Evolutionary conservation across 2,113 vertebrate species (phyloP), one percentile per base, ranked within the genome.

Genomic region (Recurvirostra avosetta): DNA sequence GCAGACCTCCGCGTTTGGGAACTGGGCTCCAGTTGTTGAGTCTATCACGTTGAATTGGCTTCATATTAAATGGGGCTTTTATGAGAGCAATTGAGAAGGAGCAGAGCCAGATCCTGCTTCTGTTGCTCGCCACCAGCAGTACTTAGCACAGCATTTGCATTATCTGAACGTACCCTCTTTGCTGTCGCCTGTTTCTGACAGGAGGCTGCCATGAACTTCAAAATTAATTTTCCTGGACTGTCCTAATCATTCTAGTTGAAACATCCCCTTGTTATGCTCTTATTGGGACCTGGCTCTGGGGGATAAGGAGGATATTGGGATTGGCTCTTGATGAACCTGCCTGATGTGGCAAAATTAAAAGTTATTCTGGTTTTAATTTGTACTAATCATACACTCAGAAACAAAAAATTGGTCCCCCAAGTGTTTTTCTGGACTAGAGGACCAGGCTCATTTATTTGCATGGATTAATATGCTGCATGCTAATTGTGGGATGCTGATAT

Each of bases 331-430:
- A 95, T 96, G 94, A 94, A 86, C 82, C 75, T 41, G 79, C 77
- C 56, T 55, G n/a, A 86, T 95, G 45, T 81, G 79, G 72, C 27
- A 29, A 92, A 97, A 90, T 94, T 93, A 78, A 92, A 97, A 91
- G 78, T 96, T 93, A 90, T 95, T 96, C 40, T 81, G 78, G 56
- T 70, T 96, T 97, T 97, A 97, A 97, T 97, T 88, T 96, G 91
- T 92, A 95, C 90, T 97, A 97, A 97, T 97, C 88, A 80, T 47
- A 19, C 67, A 41, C 80, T 97, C 29, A 15, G 89, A 94, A 96
- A 74, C 96, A 96, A 96, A 96, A 87, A 94, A 96, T 96, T 95
- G 84, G 59, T 96, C 97, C 96, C 96, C 61, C 87, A 94, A 91
- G 96, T 79, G 76, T 67, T 95, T 78, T 96, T 75, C 92, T 96